phyloP scores from a whole-genome alignment of 2,113 vertebrate genomes.

The Ondatra zibethicus region DNA sequence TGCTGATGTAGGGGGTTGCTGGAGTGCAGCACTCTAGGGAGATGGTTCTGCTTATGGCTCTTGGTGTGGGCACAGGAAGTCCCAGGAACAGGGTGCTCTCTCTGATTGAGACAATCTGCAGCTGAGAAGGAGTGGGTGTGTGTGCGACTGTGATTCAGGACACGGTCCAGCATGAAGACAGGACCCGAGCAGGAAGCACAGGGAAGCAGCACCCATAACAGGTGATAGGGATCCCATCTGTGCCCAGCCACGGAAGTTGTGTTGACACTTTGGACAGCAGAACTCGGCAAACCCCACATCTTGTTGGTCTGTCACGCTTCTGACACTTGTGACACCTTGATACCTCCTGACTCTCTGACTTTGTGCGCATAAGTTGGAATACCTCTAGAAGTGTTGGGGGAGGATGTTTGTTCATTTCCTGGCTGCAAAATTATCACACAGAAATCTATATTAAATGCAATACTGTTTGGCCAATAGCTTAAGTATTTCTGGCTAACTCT shows the following conservation, averaged over 20 bases:
- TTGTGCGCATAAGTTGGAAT: not conserved
- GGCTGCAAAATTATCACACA: too few relatives aligned
- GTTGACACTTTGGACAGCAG: slow-evolving; percentile 83
- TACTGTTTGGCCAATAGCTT: too few relatives aligned
- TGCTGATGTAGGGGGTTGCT: slow-evolving; percentile 85
- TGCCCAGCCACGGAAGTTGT: slow-evolving; percentile 86
- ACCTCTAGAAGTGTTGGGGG: not conserved
- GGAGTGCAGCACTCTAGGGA: slow-evolving; percentile 84
- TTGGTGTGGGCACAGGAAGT: slow-evolving; percentile 87
- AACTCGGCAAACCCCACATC: slow-evolving; percentile 62
- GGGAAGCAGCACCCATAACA: slow-evolving; percentile 85
- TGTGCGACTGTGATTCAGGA: slow-evolving; percentile 57
- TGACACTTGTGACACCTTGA: too few relatives aligned
- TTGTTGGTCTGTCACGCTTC: too few relatives aligned
- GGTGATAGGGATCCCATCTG: slow-evolving; percentile 86
- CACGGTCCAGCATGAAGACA: slow-evolving; percentile 80
- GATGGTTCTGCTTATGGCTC: slow-evolving; percentile 83
- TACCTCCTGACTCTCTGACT: not conserved
- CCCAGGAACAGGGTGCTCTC: slow-evolving; percentile 86
- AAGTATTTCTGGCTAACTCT: too few relatives aligned
- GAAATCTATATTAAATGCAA: too few relatives aligned
- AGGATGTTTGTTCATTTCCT: too few relatives aligned
- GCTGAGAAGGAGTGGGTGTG: slow-evolving; percentile 87
- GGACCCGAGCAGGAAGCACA: slow-evolving; percentile 82
- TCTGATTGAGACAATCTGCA: slow-evolving; percentile 87